Percentiles rank a stretch among this genome's conserved stretches.
Evolutionary conservation across 2,113 vertebrate genomes (phyloP).

Genomic region (Rhynchopsitta pachyrhyncha): DNA sequence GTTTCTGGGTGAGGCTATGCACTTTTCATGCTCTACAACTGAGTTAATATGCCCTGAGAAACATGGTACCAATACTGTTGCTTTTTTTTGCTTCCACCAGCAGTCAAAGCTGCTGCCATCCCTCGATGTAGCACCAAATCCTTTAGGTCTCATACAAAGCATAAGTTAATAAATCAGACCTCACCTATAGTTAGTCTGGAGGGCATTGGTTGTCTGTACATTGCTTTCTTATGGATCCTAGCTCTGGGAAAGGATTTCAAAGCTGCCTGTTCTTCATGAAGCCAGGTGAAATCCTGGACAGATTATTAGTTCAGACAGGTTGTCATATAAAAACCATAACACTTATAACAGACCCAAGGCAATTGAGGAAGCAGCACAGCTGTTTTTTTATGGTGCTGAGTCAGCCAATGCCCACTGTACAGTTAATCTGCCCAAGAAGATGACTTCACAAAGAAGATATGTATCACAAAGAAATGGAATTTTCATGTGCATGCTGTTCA

Average conservation of each 20-base stretch:
- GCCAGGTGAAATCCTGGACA: background rate
- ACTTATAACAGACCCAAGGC: background rate
- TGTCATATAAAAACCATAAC: background rate
- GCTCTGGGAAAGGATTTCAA: background rate
- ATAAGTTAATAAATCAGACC: background rate
- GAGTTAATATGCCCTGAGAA: background rate
- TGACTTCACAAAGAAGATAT: background rate
- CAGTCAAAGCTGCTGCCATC: background rate
- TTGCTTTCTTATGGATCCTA: background rate
- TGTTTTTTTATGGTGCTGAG: background rate
- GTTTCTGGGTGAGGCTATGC: background rate
- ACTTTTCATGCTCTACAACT: background rate
- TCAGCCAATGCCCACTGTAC: background rate
- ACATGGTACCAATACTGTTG: fast-evolving
- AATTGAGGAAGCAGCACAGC: background rate
- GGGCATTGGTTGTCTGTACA: background rate
- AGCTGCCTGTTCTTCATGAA: background rate
- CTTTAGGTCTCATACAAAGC: background rate
- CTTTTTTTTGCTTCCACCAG: background rate
- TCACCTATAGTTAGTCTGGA: background rate
- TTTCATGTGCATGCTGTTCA: background rate
- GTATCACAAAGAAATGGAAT: background rate
- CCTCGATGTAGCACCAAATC: background rate
- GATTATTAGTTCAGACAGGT: background rate
- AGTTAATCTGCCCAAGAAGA: background rate